Conservation (phyloP, 2,113 vertebrate species). For the Aphelocoma coerulescens region DNA sequence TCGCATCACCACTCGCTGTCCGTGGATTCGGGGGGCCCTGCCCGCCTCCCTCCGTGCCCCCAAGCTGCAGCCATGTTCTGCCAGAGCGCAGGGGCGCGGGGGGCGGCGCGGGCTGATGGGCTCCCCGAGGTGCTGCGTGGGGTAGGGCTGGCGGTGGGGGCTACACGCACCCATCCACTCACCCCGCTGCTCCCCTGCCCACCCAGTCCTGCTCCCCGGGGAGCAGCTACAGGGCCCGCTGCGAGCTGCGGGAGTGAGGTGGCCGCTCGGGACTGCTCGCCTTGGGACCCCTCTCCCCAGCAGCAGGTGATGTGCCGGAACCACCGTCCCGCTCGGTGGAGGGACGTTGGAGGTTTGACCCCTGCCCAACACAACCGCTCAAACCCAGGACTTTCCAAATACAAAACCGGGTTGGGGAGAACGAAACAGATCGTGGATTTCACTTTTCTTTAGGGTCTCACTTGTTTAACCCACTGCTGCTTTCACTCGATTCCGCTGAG, state of each 20-base stretch:
- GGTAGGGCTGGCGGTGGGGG: neutral
- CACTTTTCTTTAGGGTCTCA: neutral
- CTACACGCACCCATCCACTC: neutral
- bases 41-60: neutral
- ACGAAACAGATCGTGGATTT: neutral
- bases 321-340: rapidly evolving
- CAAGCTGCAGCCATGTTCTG: neutral
- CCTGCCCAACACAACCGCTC: neutral
- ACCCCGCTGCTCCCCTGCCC: neutral
- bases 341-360: neutral
- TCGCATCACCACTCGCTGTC: neutral
- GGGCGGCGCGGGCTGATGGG: neutral
- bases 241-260: neutral
- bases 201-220: neutral
- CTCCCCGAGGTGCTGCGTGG: neutral
- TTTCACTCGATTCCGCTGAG: neutral
- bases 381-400: neutral
- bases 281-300: neutral
- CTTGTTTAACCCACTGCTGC: neutral
- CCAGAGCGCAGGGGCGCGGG: neutral
- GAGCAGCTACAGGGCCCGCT: neutral
- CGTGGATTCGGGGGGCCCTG: neutral
- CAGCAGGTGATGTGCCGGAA: neutral
- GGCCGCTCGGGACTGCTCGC: neutral
- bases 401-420: neutral